phyloP scores from a whole-genome alignment of 2,888 invertebrate species.

The Dryobota labecula region DNA sequence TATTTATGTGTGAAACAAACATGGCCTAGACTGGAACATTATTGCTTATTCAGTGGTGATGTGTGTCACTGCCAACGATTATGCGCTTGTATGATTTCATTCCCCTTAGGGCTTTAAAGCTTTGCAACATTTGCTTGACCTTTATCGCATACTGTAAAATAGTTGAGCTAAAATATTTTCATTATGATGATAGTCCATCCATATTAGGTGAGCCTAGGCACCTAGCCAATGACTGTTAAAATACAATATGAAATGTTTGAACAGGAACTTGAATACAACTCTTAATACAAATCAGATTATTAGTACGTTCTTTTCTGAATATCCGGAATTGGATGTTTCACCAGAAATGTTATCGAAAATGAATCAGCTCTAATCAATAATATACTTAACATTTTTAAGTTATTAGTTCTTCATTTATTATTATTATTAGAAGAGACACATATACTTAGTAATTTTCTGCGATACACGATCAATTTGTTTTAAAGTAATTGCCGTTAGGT shows the following conservation, averaged over 20 bases:
- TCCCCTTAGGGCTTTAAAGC: conserved; percentile 75
- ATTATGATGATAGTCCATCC: neutral
- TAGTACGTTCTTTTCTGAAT: neutral
- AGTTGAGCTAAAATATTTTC: conserved; percentile 46
- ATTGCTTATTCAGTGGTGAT: conserved; percentile 81
- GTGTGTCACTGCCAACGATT: conserved; percentile 86
- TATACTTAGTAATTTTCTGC: neutral
- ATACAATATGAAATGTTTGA: conserved; percentile 5
- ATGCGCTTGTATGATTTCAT: conserved; percentile 79
- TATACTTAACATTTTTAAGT: neutral
- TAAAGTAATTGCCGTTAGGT: conserved; percentile 65
- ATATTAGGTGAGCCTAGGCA: neutral
- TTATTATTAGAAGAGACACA: neutral
- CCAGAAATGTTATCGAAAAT: conserved; percentile 6
- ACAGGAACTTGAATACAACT: neutral
- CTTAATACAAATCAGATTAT: neutral
- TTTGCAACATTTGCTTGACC: conserved; percentile 69
- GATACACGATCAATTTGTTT: neutral
- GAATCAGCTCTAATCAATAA: conserved; percentile 22
- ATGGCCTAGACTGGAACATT: conserved; percentile 75
- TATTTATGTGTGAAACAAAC: conserved; percentile 80
- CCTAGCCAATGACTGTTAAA: neutral
- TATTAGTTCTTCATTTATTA: conserved; percentile 12
- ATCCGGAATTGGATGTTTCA: conserved; percentile 4
- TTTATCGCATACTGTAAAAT: conserved; percentile 53